Evolutionary conservation across 2,888 invertebrate genomes (phyloP).

Genomic region (Tyria jacobaeae): DNA sequence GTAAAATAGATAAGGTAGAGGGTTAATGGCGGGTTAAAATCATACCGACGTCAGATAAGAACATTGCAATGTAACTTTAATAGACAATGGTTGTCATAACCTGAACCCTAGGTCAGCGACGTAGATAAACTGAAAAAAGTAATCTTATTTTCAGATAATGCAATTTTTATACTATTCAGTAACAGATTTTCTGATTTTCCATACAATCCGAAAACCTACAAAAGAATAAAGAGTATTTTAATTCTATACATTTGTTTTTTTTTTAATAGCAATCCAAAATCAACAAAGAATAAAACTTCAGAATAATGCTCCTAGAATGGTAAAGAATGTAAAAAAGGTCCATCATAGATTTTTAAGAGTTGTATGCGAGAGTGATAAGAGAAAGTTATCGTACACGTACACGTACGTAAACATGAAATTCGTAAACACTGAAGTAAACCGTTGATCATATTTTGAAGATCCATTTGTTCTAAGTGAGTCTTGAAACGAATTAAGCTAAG

Average conservation of each 20-base stretch:
- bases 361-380: too few relatives aligned
- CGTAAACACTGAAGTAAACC: not conserved
- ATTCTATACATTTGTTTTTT: too few relatives aligned
- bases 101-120: conserved; percentile 18
- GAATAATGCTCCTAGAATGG: too few relatives aligned
- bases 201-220: too few relatives aligned
- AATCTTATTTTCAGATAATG: not conserved
- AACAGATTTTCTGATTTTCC: too few relatives aligned
- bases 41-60: conserved; percentile 26
- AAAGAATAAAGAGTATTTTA: too few relatives aligned
- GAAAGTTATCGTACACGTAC: too few relatives aligned
- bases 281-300: too few relatives aligned
- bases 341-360: too few relatives aligned
- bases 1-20: conserved; percentile 48
- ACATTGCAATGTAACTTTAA: conserved; percentile 25
- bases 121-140: conserved; percentile 9
- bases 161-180: too few relatives aligned
- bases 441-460: not conserved
- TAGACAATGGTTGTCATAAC: conserved; percentile 26
- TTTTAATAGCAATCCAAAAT: too few relatives aligned
- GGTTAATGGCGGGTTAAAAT: conserved; percentile 41
- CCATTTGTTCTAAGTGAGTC: not conserved
- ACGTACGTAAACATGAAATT: not conserved
- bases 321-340: too few relatives aligned
- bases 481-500: not conserved